phyloP scores from a whole-genome alignment of 2,113 vertebrate genomes.

The Carettochelys insculpta region DNA sequence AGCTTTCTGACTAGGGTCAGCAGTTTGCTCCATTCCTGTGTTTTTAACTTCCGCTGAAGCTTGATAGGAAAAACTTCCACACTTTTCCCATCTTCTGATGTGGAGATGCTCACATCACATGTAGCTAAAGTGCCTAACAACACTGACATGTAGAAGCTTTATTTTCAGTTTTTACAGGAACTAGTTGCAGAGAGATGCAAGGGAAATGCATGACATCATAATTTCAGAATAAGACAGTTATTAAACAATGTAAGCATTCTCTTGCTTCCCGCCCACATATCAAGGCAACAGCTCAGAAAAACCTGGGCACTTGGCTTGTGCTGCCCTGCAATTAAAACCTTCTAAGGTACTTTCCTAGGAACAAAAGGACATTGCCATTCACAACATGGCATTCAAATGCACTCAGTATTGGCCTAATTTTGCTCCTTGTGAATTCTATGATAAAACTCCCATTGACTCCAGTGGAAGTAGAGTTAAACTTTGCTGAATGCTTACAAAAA shows the following conservation, averaged over 20 bases:
- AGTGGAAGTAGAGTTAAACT: neutral
- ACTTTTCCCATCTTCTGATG: neutral
- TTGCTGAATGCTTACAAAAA: neutral
- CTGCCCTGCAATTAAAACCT: neutral
- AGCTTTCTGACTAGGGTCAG: neutral
- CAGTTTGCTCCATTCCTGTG: neutral
- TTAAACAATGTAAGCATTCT: neutral
- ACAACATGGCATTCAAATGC: neutral
- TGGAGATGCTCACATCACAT: neutral
- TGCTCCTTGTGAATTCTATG: neutral
- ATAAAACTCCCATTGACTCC: neutral
- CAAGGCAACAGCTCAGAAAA: neutral
- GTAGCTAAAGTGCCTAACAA: neutral
- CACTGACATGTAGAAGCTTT: neutral
- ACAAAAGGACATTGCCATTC: neutral
- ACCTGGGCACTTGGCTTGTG: neutral
- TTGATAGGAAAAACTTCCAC: neutral
- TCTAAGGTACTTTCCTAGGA: neutral
- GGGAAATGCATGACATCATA: too few relatives aligned
- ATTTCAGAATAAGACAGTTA: neutral
- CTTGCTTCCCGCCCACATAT: neutral
- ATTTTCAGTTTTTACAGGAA: neutral
- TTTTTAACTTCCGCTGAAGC: neutral
- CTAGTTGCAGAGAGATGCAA: neutral
- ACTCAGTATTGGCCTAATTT: neutral